Conservation (phyloP, 2,797 vertebrate genomes). For the Bradypodion pumilum region DNA sequence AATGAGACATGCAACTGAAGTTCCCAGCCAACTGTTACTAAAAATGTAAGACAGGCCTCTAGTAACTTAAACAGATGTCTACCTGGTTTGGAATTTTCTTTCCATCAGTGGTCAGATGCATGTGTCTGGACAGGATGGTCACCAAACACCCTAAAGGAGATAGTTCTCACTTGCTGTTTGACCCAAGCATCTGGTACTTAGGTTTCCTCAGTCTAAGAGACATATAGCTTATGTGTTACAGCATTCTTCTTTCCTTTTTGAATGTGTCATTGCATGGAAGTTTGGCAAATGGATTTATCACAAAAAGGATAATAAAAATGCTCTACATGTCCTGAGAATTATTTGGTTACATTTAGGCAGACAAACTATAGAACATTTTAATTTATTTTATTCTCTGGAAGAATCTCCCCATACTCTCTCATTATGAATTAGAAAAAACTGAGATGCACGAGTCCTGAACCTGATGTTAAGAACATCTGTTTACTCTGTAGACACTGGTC, state of each 20-base stretch:
- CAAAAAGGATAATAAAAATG: neutral
- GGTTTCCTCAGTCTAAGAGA: too few relatives aligned
- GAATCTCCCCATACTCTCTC: neutral
- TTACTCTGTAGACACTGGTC: neutral
- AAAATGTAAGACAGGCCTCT: neutral
- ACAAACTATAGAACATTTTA: neutral
- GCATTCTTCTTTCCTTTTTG: neutral
- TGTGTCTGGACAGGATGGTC: neutral
- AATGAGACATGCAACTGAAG: neutral
- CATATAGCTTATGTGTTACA: too few relatives aligned
- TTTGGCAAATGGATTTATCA: neutral
- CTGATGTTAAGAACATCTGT: constrained; percentile 22
- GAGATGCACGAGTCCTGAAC: constrained; percentile 2
- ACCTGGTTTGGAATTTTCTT: neutral
- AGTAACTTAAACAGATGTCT: neutral
- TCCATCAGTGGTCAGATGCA: neutral
- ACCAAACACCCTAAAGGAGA: neutral
- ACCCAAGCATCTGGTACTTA: neutral
- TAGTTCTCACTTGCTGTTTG: neutral
- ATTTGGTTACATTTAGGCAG: neutral
- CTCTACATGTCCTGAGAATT: neutral
- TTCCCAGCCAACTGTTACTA: neutral
- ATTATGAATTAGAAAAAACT: neutral
- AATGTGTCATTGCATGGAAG: neutral
- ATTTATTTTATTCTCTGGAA: too few relatives aligned